Percentiles rank a stretch among this genome's conserved stretches.
phyloP scores from a whole-genome alignment of 2,888 invertebrate genomes.

The Strigamia crassipes region DNA sequence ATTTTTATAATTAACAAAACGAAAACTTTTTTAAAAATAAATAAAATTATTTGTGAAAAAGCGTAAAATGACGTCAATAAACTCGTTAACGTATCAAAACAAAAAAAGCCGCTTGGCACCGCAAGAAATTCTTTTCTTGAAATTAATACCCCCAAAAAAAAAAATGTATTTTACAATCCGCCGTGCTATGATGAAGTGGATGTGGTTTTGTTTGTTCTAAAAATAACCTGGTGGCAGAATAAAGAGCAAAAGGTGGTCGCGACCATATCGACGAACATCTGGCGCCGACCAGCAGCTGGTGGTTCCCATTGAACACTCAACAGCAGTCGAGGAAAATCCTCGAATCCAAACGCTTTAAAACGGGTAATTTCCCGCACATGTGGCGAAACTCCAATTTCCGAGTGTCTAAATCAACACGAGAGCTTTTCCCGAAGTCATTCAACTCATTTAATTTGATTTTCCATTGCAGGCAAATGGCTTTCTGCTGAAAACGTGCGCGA shows the following conservation, averaged over 20 bases:
- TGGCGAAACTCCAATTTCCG: background rate
- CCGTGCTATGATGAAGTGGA: background rate
- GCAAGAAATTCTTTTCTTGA: background rate
- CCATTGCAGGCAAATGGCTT: background rate
- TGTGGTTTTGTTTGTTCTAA: background rate
- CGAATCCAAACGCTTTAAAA: no score
- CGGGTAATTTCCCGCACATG: background rate
- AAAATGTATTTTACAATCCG: background rate
- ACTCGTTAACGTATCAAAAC: background rate
- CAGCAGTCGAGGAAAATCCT: background rate
- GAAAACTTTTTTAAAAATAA: background rate
- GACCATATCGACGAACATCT: constrained; percentile 3
- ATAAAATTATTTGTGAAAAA: background rate
- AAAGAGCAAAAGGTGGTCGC: background rate
- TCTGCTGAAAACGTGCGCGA: background rate
- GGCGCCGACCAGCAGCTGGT: background rate
- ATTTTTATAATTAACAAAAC: background rate
- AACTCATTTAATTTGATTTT: no score
- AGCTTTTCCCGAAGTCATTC: no score
- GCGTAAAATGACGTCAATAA: constrained; percentile 1
- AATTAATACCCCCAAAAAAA: background rate
- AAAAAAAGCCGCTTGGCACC: background rate
- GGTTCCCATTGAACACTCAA: no score
- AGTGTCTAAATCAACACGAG: background rate
- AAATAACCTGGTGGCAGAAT: background rate